Base-by-base conservation (phyloP, 1,140 invertebrate genomes). In the Aphaenogaster floridana region DNA sequence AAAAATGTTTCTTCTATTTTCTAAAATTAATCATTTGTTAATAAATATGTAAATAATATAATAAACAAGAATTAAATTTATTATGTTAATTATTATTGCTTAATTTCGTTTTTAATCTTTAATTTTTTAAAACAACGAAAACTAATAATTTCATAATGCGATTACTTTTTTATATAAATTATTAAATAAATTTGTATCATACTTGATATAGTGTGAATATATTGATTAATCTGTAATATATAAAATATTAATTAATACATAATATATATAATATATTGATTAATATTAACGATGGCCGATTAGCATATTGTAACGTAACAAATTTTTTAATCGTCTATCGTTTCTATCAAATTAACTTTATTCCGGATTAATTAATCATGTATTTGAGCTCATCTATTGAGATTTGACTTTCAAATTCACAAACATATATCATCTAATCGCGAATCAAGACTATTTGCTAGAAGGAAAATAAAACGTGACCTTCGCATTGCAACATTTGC, bases 401-500 rank as follows among this genome's bases (percentile, higher is more conserved):
- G 7, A 80, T 48, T 28, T 36, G 42, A 13, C 15, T 17, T 36
- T 59, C 11, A 34, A 45, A 57, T 11, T 45, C 39, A 28, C 74
- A 61, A 57, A 61, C 28, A 17, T 68, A 21, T 36, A 48, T 72
- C 17, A 61, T 74, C 9, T 36, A 45, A 69, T 54, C 28, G 54
- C 13, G 11, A 72, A 61, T 39, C 36, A 21, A 48, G 48, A 61
- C 52, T 83, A 71, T 42, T 83, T 52, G 52, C 28, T 7, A 59
- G 52, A 13, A 48, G 17, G 42, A 83, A 83, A 59, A 74, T 74
- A 59, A 83, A 72, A 59, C 42, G 9, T 72, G 68, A 50, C 68
- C 68, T 72, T 83, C 28, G 28, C 28, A 11, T 39, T 15, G 54
- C 80, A 61, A 61, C 28, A 72, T 83, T 83, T 83, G 52, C 68